Evolutionary conservation across 2,888 invertebrate genomes (phyloP), one percentile per base, ranked within the genome.

Genomic region (Aspidiotus rigidus): DNA sequence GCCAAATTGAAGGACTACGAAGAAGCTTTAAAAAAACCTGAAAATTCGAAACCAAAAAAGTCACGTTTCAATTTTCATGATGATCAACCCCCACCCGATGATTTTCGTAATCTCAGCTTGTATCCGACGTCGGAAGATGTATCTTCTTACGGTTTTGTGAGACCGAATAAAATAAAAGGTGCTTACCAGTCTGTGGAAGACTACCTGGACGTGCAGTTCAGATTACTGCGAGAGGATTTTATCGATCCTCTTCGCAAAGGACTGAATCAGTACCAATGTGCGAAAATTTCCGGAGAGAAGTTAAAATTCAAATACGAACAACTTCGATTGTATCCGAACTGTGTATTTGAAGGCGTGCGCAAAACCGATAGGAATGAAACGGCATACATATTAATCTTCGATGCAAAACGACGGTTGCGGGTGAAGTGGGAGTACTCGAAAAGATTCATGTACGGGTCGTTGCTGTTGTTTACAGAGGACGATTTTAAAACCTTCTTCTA

Each of bases 121-220:
- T 80, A 83, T 74, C 81, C 86, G 0, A 79, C 78, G 0, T 74
- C 79, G 0, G 76, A 77, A 13, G 81, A 81, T 72, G 69, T 81
- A 73, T 75, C 78, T 44, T 73, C 81, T 28, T 77, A 80, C 0
- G 62, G 62, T 28, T 84, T 81, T 75, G 74, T 85, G 17, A 78
- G 83, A n/a, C 81, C 83, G 0, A 86, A 86, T 75, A 82, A 85
- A 67, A 77, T 83, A 0, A 77, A 82, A 59, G 88, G 87, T 15
- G 79, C 81, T 0, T 91, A 88, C 76, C 75, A 79, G 0, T 81
- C 81, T 75, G 80, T 86, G 1, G 81, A 86, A 60, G 85, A 90
- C 74, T 93, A 93, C 76, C 79, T 93, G 39, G 87, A 89, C 74
- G 80, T 86, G n/a, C 91, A 91, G 73, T 90, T 89, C 75, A 82